Percentiles rank a stretch among this genome's conserved stretches.
phyloP scores from a whole-genome alignment of 2,888 invertebrate genomes.

The Osedax frankpressi region DNA sequence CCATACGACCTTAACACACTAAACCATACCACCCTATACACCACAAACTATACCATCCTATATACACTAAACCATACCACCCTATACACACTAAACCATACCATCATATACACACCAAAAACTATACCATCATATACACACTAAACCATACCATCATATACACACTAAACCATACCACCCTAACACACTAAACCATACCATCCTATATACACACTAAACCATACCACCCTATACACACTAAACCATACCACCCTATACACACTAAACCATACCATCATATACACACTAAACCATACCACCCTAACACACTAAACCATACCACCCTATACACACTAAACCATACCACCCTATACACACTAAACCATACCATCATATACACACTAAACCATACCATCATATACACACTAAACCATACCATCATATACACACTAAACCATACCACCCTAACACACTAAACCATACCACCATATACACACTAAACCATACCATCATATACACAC shows the following conservation, averaged over 20 bases:
- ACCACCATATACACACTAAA: too few species aligned
- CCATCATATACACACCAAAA: too few species aligned
- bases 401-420: background rate
- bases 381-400: background rate
- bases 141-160: background rate
- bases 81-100: background rate
- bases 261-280: too few species aligned
- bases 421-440: background rate
- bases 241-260: background rate
- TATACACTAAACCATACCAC: background rate
- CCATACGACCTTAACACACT: too few species aligned
- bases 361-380: too few species aligned
- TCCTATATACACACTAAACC: too few species aligned
- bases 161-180: background rate
- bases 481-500: too few species aligned
- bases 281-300: background rate
- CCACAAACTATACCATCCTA: too few species aligned
- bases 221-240: too few species aligned
- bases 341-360: too few species aligned
- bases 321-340: background rate
- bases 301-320: background rate
- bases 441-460: background rate
- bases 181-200: background rate
- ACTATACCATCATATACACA: too few species aligned
- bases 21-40: background rate